phyloP scores from a whole-genome alignment of 2,113 vertebrate genomes.

The Prietella phreatophila region DNA sequence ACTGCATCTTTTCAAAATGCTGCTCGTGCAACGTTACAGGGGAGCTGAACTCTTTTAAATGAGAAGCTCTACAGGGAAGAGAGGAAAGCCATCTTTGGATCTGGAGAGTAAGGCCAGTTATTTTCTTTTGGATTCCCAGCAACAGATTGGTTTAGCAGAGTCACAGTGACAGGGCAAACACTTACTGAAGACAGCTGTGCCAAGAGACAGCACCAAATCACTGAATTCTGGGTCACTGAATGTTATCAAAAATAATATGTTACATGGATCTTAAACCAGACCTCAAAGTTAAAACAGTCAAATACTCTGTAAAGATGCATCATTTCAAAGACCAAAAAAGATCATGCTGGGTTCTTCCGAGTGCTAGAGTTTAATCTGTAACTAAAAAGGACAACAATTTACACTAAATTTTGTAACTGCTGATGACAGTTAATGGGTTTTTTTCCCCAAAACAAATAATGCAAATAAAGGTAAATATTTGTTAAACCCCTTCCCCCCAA shows the following conservation, averaged over 20 bases:
- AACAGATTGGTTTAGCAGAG: background rate
- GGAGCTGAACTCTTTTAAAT: background rate
- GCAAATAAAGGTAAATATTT: background rate
- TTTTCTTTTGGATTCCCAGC: background rate
- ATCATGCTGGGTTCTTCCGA: too few relatives aligned
- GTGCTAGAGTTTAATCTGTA: too few relatives aligned
- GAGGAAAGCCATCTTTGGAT: background rate
- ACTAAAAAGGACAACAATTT: too few relatives aligned
- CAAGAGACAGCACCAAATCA: background rate
- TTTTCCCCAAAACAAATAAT: background rate
- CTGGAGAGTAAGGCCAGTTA: background rate
- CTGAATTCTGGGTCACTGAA: background rate
- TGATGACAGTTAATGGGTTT: too few relatives aligned
- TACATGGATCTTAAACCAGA: background rate
- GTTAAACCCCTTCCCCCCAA: background rate
- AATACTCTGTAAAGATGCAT: too few relatives aligned
- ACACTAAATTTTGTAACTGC: too few relatives aligned
- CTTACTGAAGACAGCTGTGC: background rate
- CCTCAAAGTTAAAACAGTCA: too few relatives aligned
- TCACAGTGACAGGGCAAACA: background rate
- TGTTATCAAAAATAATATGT: background rate
- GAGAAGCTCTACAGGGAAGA: background rate
- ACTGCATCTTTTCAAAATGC: background rate
- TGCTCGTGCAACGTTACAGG: background rate
- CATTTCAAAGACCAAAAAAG: background rate